Conservation (phyloP, 2,113 vertebrate species). For the Oreocharis arfaki region DNA sequence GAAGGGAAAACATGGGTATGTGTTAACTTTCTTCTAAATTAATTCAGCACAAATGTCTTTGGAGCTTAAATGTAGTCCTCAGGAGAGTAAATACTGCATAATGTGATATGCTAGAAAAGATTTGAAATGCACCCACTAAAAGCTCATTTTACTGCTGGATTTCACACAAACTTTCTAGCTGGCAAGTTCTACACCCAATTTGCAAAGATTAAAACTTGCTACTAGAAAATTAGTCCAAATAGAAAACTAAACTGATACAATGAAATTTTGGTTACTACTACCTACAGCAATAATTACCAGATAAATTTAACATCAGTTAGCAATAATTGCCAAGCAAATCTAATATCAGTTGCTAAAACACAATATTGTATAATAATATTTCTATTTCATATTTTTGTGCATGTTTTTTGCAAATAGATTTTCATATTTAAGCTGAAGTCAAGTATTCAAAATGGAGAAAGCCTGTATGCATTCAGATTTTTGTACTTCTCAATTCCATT, state of each 20-base stretch:
- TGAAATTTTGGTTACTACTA: neutral
- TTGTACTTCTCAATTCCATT: neutral
- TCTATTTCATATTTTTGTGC: neutral
- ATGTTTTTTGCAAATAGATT: neutral
- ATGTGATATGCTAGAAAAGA: conserved; percentile 27
- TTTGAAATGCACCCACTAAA: conserved; percentile 44
- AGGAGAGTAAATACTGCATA: conserved; percentile 66
- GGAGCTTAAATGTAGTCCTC: conserved; percentile 60
- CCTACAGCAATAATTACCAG: neutral
- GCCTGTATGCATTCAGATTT: neutral
- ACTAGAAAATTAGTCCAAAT: conserved; percentile 11
- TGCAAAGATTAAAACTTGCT: conserved; percentile 46
- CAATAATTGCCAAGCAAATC: neutral
- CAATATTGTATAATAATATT: neutral
- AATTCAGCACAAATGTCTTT: conserved; percentile 64
- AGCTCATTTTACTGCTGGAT: conserved; percentile 15
- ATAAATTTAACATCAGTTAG: neutral
- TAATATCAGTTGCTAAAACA: neutral
- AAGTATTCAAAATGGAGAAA: neutral
- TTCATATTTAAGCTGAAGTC: conserved; percentile 5
- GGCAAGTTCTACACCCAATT: conserved; percentile 9
- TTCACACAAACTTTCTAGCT: conserved; percentile 10
- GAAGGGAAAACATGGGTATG: conserved; percentile 31
- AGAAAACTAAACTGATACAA: neutral
- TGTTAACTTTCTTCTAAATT: conserved; percentile 64